Conservation (phyloP, 2,888 invertebrate genomes). For the Pandemis corylana region DNA sequence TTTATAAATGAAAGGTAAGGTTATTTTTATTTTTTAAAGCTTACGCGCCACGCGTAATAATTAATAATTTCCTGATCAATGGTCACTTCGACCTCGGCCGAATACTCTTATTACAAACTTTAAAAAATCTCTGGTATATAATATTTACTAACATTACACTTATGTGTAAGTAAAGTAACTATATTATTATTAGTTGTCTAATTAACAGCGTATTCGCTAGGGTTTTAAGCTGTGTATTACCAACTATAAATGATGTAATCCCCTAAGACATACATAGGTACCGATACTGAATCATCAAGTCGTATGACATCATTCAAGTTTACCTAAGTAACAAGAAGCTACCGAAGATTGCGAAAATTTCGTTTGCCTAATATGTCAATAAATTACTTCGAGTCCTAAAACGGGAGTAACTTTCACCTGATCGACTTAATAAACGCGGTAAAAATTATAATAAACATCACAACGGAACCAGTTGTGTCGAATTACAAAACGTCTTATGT, state of each 20-base stretch:
- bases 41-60: too few relatives aligned
- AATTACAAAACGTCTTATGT: constrained; percentile 51
- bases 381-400: constrained; percentile 21
- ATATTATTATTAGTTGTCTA: background rate
- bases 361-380: constrained; percentile 14
- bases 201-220: background rate
- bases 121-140: background rate
- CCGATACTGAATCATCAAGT: constrained; percentile 24
- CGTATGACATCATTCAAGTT: constrained; percentile 42
- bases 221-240: constrained; percentile 10
- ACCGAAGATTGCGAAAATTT: constrained; percentile 26
- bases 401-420: constrained; percentile 39
- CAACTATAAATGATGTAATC: constrained; percentile 39
- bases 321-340: constrained; percentile 25
- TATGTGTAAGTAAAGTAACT: background rate
- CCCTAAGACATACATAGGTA: constrained; percentile 10
- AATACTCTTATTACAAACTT: background rate
- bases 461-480: constrained; percentile 47
- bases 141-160: constrained; percentile 29
- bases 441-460: constrained; percentile 40
- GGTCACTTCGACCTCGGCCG: background rate
- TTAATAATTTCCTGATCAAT: too few relatives aligned
- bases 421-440: constrained; percentile 44
- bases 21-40: background rate
- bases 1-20: background rate